These are phyloP conservation scores for Phengaris arion DNA, from an alignment of 2,888 invertebrate species.

Conservation along the genomic window DNA sequence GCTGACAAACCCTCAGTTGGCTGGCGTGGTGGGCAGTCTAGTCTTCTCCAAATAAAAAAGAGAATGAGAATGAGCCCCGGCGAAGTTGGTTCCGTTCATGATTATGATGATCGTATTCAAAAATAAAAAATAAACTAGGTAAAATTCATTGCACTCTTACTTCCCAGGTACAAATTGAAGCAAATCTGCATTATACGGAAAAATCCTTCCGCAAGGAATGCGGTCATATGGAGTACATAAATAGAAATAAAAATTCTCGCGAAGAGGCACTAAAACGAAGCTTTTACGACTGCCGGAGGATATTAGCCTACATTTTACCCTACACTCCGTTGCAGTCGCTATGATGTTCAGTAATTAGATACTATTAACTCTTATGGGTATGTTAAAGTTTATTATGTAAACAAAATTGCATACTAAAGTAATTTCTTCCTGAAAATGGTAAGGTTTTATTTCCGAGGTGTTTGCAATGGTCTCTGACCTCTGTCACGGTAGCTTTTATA, in stretches of 20 bases:
- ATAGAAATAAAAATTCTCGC: slow-evolving; percentile 19
- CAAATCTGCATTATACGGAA: slow-evolving; percentile 9
- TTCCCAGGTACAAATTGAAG: background rate
- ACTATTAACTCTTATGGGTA: slow-evolving; percentile 2
- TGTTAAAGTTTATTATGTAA: slow-evolving; percentile 13
- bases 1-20: too few relatives aligned
- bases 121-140: too few relatives aligned
- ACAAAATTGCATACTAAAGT: background rate
- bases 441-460: background rate
- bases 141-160: background rate
- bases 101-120: too few relatives aligned
- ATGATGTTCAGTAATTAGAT: slow-evolving; percentile 3
- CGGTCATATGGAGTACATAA: slow-evolving; percentile 13
- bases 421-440: background rate
- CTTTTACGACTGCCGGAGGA: slow-evolving; percentile 20
- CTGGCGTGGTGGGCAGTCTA: too few relatives aligned
- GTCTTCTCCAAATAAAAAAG: too few relatives aligned
- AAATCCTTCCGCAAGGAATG: slow-evolving; percentile 13
- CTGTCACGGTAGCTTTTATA: background rate
- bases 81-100: too few relatives aligned
- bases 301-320: slow-evolving; percentile 24
- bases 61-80: too few relatives aligned
- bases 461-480: background rate
- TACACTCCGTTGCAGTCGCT: background rate
- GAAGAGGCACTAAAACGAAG: slow-evolving; percentile 20